These are phyloP conservation scores for Rhinolophus ferrumequinum DNA, from an alignment of 2,113 vertebrate species.

Conservation along the genomic window DNA sequence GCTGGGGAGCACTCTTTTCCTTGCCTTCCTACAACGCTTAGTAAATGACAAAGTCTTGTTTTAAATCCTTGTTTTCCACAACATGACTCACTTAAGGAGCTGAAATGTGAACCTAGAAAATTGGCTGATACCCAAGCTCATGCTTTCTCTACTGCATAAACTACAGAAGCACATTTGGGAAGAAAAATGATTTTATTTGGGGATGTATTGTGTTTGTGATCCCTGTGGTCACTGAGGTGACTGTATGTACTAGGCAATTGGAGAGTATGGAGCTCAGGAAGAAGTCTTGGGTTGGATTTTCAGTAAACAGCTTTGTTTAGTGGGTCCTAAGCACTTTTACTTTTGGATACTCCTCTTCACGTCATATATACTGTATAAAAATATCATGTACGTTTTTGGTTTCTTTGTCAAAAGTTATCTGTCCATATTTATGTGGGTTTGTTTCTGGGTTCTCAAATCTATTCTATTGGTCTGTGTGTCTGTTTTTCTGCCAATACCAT, in stretches of 20 bases:
- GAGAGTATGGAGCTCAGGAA: background rate
- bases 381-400: background rate
- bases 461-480: too few species aligned
- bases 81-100: slow-evolving; percentile 25
- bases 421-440: too few species aligned
- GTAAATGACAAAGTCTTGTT: slow-evolving; percentile 30
- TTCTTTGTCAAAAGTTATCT: too few species aligned
- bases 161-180: background rate
- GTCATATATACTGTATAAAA: background rate
- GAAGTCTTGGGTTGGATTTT: background rate
- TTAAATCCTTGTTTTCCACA: slow-evolving; percentile 43
- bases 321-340: background rate
- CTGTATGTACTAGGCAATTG: background rate
- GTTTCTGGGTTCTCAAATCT: too few species aligned
- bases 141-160: background rate
- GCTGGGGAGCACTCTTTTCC: background rate
- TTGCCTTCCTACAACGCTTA: background rate
- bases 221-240: background rate
- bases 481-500: too few species aligned
- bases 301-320: slow-evolving; percentile 10
- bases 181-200: slow-evolving; percentile 11
- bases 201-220: background rate
- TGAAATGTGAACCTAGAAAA: slow-evolving; percentile 51
- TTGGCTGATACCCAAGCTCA: background rate
- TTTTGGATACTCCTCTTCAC: background rate